Base-by-base conservation (phyloP, 2,888 invertebrate species). In the Lasius fuliginosus region DNA sequence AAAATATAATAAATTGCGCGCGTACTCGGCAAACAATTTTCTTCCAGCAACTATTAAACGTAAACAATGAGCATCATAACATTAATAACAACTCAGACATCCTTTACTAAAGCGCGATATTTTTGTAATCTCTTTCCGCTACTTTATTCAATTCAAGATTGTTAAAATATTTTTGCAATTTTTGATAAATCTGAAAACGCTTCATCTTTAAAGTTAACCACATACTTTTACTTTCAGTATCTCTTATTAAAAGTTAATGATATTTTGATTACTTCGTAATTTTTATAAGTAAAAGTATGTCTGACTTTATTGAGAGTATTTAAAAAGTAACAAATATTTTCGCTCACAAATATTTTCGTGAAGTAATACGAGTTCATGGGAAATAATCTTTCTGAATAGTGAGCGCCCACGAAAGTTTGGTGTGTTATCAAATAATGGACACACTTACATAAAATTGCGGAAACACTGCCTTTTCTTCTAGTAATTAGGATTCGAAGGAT, bases 21-120 rank as follows among this genome's bases (percentile, higher is more conserved):
- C 49, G 33, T 62, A 64, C 18, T 73, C 40, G 68, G 73, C 64
- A 74, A 84, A 82, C 75, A 85, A 87, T 83, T 87, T 88, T 88
- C 79, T 84, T n/a, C 27, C 0, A 40, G 5, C 75, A 46, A 82
- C 46, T 64, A 60, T 60, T 69, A 79, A 69, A 79, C 30, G 15
- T 77, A 60, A 81, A 71, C 15, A 74, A 8, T 12, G 18, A 11
- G 49, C 30, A 23, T 76, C 68, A 15, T 60, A 36, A 81, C 56
- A 40, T 77, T 69, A 69, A 77, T n/a, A 62, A 1, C 27, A 42
- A 30, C 75, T 83, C 42, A n/a, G n/a, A 56, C n/a, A 42, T 36
- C 3, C 9, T 40, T 0, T 56, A 56, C 8, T 49, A 27, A 56
- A 68, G 56, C 1, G 40, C 18, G 15, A 23, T 53, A n/a, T 15